Evolutionary conservation across 2,888 invertebrate species (phyloP), one percentile per base, ranked within the genome.

Genomic region (Rhamnusium bicolor): DNA sequence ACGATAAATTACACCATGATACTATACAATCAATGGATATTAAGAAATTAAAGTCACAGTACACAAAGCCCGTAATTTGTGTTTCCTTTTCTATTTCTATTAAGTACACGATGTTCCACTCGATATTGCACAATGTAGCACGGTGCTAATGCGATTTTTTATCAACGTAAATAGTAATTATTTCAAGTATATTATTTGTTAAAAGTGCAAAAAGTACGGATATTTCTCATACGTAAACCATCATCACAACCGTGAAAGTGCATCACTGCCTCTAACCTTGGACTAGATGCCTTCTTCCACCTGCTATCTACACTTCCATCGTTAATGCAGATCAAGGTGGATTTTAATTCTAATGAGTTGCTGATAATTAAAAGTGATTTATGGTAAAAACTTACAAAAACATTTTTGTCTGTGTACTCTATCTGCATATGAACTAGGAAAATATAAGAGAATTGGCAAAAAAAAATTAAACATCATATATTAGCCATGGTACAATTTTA

Each of bases 171-270:
- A 32, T 27, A 40, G 56, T 32, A 67, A 67, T 67, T 67, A 67
- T 67, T 67, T 72, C 67, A 60, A 67, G 71, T 62, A 62, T 60
- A 62, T 69, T 56, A 63, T 72, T 71, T 66, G 66, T 61, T 71
- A 71, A 62, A 71, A 70, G 54, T 53, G 70, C 61, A 71, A 72
- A 80, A 78, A 76, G 76, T 78, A 67, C 77, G 79, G 75, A 76
- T 76, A 73, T 79, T 80, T 78, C 78, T 54, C 74, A 72, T 71
- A 75, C 69, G 69, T 78, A 71, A 74, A 69, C 70, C 77, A 75
- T 73, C 76, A 75, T 70, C 73, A 71, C 77, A 80, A 78, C 79
- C 80, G 76, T 80, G 80, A 80, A 79, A 79, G 80, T 81, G 77
- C 76, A 78, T 72, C 72, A 54, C 58, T 67, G 46, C 54, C 53